These are phyloP conservation scores for Parnassius smintheus DNA, from an alignment of 2,888 invertebrate genomes.

Conservation along the genomic window DNA sequence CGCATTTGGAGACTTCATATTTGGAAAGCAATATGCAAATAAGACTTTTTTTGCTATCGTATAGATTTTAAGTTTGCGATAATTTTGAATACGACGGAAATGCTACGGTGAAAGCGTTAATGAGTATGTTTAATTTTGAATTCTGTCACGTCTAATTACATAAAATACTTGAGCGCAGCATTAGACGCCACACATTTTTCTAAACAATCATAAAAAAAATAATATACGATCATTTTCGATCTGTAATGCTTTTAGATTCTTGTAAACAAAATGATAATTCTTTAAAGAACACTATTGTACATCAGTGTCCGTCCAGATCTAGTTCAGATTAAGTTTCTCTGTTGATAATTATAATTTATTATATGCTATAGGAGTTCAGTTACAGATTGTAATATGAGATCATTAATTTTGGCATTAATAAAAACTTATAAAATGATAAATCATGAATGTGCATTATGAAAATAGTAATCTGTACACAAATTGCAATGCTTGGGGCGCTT, in stretches of 20 bases:
- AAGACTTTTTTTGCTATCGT: slow-evolving; percentile 51
- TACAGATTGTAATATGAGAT: no score
- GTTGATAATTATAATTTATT: no score
- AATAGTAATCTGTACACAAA: neutral
- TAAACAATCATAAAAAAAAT: no score
- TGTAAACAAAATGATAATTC: no score
- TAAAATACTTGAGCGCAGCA: slow-evolving; percentile 30
- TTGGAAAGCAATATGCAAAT: slow-evolving; percentile 28
- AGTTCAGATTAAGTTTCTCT: no score
- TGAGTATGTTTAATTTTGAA: slow-evolving; percentile 67
- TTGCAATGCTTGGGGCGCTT: slow-evolving; percentile 23
- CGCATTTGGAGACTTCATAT: neutral
- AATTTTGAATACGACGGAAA: slow-evolving; percentile 66
- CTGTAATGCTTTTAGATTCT: no score
- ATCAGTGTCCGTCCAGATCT: no score
- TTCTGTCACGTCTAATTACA: slow-evolving; percentile 46
- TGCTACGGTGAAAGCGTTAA: slow-evolving; percentile 68
- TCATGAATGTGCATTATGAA: slow-evolving; percentile 2
- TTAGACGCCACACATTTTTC: slow-evolving; percentile 27
- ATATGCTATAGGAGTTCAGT: no score
- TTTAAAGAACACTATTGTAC: no score
- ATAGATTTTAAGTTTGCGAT: slow-evolving; percentile 58
- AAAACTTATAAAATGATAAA: no score
- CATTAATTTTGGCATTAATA: no score
- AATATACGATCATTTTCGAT: no score